phyloP scores from a whole-genome alignment of 2,113 vertebrate species.

The Hippopotamus amphibius region DNA sequence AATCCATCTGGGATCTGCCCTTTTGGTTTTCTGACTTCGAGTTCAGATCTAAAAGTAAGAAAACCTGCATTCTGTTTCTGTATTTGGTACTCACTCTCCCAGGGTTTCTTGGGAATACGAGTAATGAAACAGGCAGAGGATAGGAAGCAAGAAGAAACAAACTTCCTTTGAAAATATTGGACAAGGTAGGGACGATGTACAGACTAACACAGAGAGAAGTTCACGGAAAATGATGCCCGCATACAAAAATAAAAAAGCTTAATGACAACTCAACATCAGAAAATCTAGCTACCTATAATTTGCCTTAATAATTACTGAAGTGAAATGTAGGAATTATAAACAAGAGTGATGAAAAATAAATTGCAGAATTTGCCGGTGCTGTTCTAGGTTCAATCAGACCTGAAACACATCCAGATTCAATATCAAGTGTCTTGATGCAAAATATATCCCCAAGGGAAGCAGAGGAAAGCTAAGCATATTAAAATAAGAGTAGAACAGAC shows the following conservation, averaged over 20 bases:
- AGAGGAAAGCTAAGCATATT: constrained; percentile 33
- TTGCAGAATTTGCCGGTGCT: constrained; percentile 37
- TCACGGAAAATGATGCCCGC: neutral
- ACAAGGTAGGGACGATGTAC: neutral
- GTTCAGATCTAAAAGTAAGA: constrained; percentile 40
- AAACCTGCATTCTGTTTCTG: constrained; percentile 30
- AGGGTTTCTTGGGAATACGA: neutral
- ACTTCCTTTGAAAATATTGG: neutral
- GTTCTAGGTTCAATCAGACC: constrained; percentile 26
- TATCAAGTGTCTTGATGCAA: constrained; percentile 40
- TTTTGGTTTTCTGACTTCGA: constrained; percentile 56
- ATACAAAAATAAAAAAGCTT: constrained; percentile 27
- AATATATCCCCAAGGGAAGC: constrained; percentile 29
- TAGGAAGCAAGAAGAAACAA: constrained; percentile 25
- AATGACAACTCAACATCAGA: neutral
- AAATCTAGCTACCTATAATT: constrained; percentile 17
- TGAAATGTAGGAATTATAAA: constrained; percentile 56
- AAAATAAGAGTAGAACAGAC: neutral
- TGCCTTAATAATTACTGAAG: constrained; percentile 5
- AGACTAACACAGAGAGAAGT: neutral
- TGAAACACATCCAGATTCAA: constrained; percentile 37
- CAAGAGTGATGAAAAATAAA: constrained; percentile 55
- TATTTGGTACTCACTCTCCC: neutral
- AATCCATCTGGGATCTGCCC: neutral
- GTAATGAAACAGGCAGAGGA: neutral